phyloP scores from a whole-genome alignment of 2,797 vertebrate species.

The Morus bassanus region DNA sequence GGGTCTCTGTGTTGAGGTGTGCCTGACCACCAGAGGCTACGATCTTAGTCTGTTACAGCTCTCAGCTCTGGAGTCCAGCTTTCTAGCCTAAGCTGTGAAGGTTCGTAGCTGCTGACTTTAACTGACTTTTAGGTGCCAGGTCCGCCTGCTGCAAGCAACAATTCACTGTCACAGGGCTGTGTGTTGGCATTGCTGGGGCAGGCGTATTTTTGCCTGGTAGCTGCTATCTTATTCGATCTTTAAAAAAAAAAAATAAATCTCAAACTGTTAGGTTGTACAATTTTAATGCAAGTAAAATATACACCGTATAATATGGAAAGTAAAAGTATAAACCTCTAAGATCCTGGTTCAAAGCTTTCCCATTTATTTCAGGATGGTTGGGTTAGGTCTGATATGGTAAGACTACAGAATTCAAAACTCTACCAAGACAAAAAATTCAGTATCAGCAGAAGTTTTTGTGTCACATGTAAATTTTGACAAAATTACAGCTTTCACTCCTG shows the following conservation, averaged over 20 bases:
- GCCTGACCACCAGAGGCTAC: background rate
- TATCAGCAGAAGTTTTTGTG: background rate
- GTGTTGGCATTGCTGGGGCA: background rate
- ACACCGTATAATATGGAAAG: background rate
- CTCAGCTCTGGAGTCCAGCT: background rate
- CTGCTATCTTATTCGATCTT: background rate
- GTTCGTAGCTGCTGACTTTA: background rate
- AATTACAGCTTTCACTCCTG: background rate
- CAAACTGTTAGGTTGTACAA: background rate
- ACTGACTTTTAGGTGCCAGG: background rate
- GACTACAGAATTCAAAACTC: background rate
- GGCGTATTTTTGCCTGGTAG: background rate
- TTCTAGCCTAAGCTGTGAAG: background rate
- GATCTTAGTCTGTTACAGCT: background rate
- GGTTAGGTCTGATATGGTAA: background rate
- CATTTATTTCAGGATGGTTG: background rate
- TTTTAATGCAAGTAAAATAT: background rate
- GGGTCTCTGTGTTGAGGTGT: background rate
- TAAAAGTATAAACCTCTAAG: background rate
- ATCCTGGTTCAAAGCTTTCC: background rate
- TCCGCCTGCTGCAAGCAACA: background rate
- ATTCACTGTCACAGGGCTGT: background rate
- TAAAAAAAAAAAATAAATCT: background rate
- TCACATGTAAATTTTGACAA: background rate
- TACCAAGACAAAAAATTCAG: background rate